Conservation (phyloP, 2,888 invertebrate species). For the Seira musarum region DNA sequence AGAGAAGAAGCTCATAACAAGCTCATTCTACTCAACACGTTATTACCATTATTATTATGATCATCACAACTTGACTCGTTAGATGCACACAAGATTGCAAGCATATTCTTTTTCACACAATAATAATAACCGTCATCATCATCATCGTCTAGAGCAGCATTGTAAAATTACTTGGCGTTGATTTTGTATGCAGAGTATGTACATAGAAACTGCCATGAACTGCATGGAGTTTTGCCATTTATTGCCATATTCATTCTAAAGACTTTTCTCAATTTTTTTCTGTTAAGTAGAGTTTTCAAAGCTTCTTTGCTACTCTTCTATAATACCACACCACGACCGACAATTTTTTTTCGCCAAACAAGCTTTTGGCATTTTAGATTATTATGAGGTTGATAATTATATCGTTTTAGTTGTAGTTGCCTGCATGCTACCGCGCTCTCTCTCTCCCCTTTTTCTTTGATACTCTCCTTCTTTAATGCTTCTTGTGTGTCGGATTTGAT, state of each 20-base stretch:
- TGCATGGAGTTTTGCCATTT: constrained; percentile 12
- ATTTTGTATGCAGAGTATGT: constrained; percentile 11
- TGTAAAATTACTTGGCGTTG: background rate
- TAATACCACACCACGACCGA: too few species aligned
- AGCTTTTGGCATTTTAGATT: constrained; percentile 50
- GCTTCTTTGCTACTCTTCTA: background rate
- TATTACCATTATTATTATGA: constrained; percentile 38
- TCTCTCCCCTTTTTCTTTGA: constrained; percentile 1
- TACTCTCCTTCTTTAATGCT: constrained; percentile 9
- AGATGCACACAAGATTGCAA: constrained; percentile 16
- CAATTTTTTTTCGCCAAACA: constrained; percentile 44
- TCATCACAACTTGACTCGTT: constrained; percentile 19
- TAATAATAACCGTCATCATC: constrained; percentile 25
- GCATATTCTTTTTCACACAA: constrained; percentile 54
- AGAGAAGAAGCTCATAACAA: constrained; percentile 20
- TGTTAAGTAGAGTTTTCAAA: background rate
- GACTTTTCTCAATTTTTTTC: constrained; percentile 9
- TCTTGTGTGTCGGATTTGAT: constrained; percentile 56
- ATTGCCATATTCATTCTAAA: constrained; percentile 21
- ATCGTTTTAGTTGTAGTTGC: constrained; percentile 19
- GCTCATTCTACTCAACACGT: constrained; percentile 43
- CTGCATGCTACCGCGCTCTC: constrained; percentile 3
- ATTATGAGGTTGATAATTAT: constrained; percentile 49
- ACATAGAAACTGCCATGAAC: too few species aligned
- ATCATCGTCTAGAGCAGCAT: background rate